These are phyloP conservation scores for Platyrinchus mystaceus DNA, from an alignment of 2,797 vertebrate species.

Conservation along the genomic window DNA sequence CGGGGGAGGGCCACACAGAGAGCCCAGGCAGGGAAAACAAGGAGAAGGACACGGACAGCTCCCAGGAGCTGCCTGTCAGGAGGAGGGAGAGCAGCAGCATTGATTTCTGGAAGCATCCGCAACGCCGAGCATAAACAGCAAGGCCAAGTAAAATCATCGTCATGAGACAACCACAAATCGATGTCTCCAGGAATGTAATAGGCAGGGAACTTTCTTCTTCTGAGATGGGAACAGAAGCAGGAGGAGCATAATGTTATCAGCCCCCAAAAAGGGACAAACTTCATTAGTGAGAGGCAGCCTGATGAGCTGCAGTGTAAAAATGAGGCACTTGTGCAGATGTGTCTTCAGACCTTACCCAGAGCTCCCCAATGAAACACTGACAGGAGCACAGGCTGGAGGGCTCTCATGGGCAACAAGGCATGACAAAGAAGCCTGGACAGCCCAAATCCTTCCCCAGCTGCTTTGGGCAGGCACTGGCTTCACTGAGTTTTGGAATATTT, in stretches of 20 bases:
- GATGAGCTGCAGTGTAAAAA: neutral
- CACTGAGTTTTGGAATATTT: neutral
- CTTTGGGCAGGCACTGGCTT: neutral
- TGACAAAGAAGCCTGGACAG: neutral
- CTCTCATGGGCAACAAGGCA: neutral
- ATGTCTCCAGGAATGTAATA: neutral
- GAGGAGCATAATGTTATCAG: neutral
- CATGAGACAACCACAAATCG: neutral
- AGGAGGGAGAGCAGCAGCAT: neutral
- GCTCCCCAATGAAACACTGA: accelerated
- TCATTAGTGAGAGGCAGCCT: neutral
- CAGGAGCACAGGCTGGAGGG: neutral
- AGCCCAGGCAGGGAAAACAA: neutral
- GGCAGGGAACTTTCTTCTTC: conserved; percentile 5
- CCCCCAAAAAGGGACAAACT: neutral
- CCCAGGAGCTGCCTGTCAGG: neutral
- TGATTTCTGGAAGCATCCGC: neutral
- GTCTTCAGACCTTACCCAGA: neutral
- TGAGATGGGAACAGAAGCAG: neutral
- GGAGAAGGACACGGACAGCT: neutral
- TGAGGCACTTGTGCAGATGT: accelerated
- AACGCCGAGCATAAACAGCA: neutral
- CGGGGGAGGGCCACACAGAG: neutral
- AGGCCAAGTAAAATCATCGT: neutral
- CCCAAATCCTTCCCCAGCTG: neutral